Base-by-base conservation (phyloP, 2,888 invertebrate genomes). In the Cistogaster globosa region DNA sequence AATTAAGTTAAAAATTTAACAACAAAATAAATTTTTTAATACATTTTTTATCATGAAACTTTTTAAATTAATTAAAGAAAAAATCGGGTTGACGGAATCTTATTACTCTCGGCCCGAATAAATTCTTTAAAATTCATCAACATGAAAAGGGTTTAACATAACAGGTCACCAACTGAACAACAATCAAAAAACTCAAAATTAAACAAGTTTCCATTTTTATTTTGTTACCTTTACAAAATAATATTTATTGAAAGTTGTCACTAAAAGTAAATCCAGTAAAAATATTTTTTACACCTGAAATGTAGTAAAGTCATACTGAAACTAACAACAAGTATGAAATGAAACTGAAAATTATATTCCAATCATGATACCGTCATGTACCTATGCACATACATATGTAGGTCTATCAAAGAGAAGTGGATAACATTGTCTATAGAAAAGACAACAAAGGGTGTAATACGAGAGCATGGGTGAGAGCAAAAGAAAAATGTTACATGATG, bases 211-310 rank as follows among this genome's bases (percentile, higher is more conserved):
- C 58, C n/a, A 20, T 32, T 11, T 32, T 63, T 18, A 48, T 32
- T 32, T 7, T 0, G 8, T 32, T 32, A 32, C 55, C 67, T 16
- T 57, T 48, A 69, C 60, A 62, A 60, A 36, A 62, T 38, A 26
- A 67, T 67, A 42, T 67, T 65, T 53, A 12, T 42, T 42, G 11
- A 78, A 78, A 55, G 18, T 74, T 67, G 32, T 20, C 74, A 62
- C 53, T 81, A 75, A 68, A 68, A 68, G 32, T 38, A 75, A 81
- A 60, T 51, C 75, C 62, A 18, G 1, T 48, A 62, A 75, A 69
- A 18, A 53, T 53, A 2, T 57, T 51, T 55, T 48, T 63, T 60
- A 32, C 45, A 60, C 38, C 58, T 22, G 26, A 26, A 48, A 20
- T 32, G 51, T 0, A 42, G 26, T 55, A 55, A 57, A 65, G 18